phyloP scores from a whole-genome alignment of 1,140 invertebrate genomes.

The Mylabris phalerata region DNA sequence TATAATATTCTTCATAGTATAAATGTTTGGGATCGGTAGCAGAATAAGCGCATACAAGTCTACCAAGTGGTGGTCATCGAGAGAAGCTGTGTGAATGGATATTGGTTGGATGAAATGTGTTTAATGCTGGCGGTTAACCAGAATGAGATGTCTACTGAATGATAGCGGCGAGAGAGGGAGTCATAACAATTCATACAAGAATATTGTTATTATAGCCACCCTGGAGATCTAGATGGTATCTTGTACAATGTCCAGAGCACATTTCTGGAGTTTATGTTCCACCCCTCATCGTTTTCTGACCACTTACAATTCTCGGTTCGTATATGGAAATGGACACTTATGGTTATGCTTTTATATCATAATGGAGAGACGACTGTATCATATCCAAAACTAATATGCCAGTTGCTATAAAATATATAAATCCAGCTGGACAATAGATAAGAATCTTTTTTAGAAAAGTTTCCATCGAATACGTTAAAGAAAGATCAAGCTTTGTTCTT shows the following conservation, averaged over 20 bases:
- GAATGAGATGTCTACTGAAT: slow-evolving; percentile 23
- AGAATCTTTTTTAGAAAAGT: too few relatives aligned
- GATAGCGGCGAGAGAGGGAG: slow-evolving; percentile 8
- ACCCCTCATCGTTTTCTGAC: slow-evolving; percentile 21
- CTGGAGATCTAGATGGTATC: slow-evolving; percentile 33
- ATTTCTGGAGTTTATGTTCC: slow-evolving; percentile 33
- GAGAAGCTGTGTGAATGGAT: slow-evolving; percentile 19
- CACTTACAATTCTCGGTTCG: slow-evolving; percentile 34
- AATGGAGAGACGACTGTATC: slow-evolving; percentile 12
- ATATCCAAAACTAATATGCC: slow-evolving; percentile 13
- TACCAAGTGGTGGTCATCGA: slow-evolving; percentile 4
- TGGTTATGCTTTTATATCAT: slow-evolving; percentile 23
- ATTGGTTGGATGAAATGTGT: slow-evolving; percentile 21
- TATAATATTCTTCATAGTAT: not conserved
- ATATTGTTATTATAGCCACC: slow-evolving; percentile 29
- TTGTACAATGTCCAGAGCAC: slow-evolving; percentile 18
- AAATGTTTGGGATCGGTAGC: not conserved
- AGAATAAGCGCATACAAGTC: slow-evolving; percentile 6
- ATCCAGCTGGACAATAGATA: too few relatives aligned
- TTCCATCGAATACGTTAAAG: too few relatives aligned
- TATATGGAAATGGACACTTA: slow-evolving; percentile 32
- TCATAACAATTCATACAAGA: slow-evolving; percentile 25
- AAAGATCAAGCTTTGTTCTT: too few relatives aligned
- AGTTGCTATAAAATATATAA: slow-evolving; percentile 6
- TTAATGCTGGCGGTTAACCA: slow-evolving; percentile 21